Evolutionary conservation across 2,888 invertebrate genomes (phyloP), one percentile per base, ranked within the genome.

Genomic region (Ariolimax columbianus): DNA sequence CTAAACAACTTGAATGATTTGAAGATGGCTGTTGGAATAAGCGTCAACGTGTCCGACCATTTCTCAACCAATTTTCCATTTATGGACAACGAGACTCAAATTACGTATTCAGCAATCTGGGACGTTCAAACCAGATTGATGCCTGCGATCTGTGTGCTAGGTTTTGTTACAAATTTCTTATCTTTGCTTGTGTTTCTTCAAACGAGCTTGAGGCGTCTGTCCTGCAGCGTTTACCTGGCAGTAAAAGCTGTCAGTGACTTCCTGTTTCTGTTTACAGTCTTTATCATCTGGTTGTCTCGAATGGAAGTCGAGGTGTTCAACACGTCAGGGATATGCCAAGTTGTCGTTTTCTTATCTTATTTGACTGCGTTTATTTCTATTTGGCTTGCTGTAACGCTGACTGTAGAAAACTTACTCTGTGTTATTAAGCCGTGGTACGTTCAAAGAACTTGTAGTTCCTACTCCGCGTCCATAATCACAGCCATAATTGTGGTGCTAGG

Each of bases 361-460:
- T 89, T 93, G 7, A 93, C 94, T 86, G 94, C 94, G 33, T 92
- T 94, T 83, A 88, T 94, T 19, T 92, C 93, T 30, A 89, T 94
- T 47, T 92, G 90, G 83, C 93, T 94, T 92, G 63, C 82, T 6
- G 89, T 90, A 19, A 94, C 93, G 78, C 89, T 90, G 33, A 93
- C 94, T 47, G 88, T 94, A 66, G 93, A 94, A 88, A 93, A 92
- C 80, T 90, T 94, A n/a, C 94, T 92, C 86, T 93, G 93, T 30
- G 89, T 94, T 75, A 93, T 94, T 87, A 93, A 93, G 86, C 91
- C 90, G 83, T 88, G 94, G 85, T 94, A 94, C 92, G 94, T 94
- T 88, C 82, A 85, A 55, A 1, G 30, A 33, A 17, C 59, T 33
- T 77, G 55, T 38, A 82, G 73, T 17, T 59, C 59, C 23, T 51